Percentiles rank a stretch among this genome's conserved stretches.
Conservation (phyloP, 2,113 vertebrate genomes). For the Odontophorus gujanensis region DNA sequence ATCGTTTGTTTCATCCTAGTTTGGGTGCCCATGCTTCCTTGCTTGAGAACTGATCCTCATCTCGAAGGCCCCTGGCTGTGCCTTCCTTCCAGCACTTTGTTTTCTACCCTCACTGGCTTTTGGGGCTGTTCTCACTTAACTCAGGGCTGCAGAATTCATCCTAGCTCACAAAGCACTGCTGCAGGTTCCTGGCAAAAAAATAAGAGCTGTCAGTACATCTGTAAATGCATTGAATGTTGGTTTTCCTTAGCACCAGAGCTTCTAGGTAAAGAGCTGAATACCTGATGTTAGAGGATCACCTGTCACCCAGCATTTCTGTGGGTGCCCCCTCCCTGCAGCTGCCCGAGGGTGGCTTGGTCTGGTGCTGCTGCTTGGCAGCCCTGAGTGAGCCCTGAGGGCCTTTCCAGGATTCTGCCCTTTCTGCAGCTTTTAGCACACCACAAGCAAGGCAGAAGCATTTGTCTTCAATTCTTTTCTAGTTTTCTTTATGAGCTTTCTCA, state of each 20-base stretch:
- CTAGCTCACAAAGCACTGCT: not conserved
- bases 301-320: not conserved
- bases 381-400: too few species aligned
- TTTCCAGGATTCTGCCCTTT: not conserved
- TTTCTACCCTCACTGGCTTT: not conserved
- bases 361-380: too few species aligned
- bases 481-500: not conserved
- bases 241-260: not conserved
- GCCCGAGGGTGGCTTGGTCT: too few species aligned
- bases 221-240: not conserved
- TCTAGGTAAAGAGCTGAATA: not conserved
- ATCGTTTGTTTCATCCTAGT: not conserved
- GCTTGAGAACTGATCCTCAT: not conserved
- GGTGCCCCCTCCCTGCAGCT: too few species aligned
- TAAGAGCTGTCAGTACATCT: rapidly evolving
- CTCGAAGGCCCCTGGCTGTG: not conserved
- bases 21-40: not conserved
- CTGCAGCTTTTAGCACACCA: not conserved
- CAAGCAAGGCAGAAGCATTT: not conserved
- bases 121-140: not conserved
- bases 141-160: not conserved
- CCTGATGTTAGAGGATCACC: not conserved
- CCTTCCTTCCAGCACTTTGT: rapidly evolving
- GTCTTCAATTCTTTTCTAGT: not conserved
- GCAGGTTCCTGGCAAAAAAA: not conserved